Percentiles rank a stretch among this genome's conserved stretches.
Conservation (phyloP, 2,113 vertebrate species). For the Collichthys lucidus region DNA sequence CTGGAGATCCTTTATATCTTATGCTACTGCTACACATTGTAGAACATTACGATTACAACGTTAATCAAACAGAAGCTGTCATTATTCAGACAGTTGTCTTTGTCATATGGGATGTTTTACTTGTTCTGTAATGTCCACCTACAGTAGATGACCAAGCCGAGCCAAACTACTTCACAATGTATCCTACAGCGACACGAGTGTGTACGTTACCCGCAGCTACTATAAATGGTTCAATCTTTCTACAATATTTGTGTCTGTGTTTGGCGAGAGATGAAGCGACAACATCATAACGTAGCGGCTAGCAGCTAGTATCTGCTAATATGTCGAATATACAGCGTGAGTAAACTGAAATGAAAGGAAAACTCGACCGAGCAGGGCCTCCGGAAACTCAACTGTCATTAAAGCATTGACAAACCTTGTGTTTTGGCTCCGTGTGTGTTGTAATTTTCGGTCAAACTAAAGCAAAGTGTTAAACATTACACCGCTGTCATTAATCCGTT, state of each 20-base stretch:
- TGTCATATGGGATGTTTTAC: not conserved
- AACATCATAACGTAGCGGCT: not conserved
- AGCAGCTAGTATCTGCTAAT: not conserved
- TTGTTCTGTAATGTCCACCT: not conserved
- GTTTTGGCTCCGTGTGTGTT: not conserved
- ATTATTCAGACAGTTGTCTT: not conserved
- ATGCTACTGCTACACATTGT: not conserved
- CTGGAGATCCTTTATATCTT: not conserved
- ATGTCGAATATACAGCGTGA: not conserved
- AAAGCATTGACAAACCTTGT: conserved; percentile 44
- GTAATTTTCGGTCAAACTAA: not conserved
- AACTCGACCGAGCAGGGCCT: too few relatives aligned
- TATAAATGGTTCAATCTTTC: not conserved
- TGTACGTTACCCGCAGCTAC: not conserved
- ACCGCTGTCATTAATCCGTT: not conserved
- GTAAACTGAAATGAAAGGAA: not conserved
- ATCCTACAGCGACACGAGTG: not conserved
- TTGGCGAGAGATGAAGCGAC: not conserved
- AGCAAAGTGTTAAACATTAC: not conserved
- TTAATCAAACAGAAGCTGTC: not conserved
- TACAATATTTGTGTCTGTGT: not conserved
- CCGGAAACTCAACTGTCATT: rapidly evolving
- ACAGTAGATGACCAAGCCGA: not conserved
- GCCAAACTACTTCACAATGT: not conserved
- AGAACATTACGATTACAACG: not conserved